phyloP scores from a whole-genome alignment of 2,888 invertebrate genomes.

The Ochropleura leucogaster region DNA sequence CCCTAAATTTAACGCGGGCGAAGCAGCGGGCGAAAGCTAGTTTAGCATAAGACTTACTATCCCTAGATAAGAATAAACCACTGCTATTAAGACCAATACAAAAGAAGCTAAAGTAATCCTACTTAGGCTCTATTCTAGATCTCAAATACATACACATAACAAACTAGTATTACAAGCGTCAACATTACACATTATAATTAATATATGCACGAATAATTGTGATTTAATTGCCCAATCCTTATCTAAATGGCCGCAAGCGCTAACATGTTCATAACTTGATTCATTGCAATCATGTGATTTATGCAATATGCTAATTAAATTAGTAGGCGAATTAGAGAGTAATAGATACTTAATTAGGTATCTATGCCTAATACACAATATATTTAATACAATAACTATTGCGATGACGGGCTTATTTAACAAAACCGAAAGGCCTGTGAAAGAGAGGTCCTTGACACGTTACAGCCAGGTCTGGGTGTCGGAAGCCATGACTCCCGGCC shows the following conservation, averaged over 20 bases:
- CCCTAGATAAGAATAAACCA: background rate
- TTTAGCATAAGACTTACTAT: background rate
- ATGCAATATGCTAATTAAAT: constrained; percentile 36
- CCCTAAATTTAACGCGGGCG: no score
- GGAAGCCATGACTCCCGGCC: no score
- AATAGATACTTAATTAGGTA: constrained; percentile 9
- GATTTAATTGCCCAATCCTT: constrained; percentile 38
- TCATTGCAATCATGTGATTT: constrained; percentile 22
- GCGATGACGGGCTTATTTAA: background rate
- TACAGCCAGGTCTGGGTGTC: no score
- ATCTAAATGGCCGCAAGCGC: constrained; percentile 31
- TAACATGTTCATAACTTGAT: constrained; percentile 44
- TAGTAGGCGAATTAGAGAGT: constrained; percentile 14
- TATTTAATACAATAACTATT: background rate
- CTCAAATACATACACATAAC: background rate
- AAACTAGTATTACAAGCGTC: constrained; percentile 8
- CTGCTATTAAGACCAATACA: background rate
- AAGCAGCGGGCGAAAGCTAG: no score
- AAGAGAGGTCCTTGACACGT: no score
- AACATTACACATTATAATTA: constrained; percentile 19
- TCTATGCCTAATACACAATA: background rate
- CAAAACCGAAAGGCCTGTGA: no score
- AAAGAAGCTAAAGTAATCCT: background rate
- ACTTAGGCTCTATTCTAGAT: background rate
- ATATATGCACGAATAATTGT: constrained; percentile 40